These are phyloP conservation scores for Agriopis aurantiaria DNA, from an alignment of 2,888 invertebrate genomes.

Conservation along the genomic window DNA sequence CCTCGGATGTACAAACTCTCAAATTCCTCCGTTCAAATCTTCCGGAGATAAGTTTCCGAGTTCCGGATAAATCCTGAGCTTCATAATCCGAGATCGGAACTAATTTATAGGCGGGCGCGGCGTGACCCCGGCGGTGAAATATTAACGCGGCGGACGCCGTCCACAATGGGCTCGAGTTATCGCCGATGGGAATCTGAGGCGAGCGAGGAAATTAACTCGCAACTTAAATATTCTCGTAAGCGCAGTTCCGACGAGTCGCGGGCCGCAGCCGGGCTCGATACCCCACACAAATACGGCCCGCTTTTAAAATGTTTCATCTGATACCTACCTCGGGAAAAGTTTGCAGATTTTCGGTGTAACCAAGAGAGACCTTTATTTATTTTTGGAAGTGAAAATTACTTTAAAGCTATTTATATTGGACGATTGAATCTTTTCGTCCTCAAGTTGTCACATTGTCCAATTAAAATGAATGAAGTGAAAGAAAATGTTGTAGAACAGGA, in stretches of 20 bases:
- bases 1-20: slow-evolving; percentile 49
- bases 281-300: slow-evolving; percentile 13
- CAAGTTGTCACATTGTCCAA: background rate
- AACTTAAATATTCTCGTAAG: slow-evolving; percentile 44
- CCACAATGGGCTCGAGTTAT: slow-evolving; percentile 57
- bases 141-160: slow-evolving; percentile 52
- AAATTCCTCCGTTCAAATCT: slow-evolving; percentile 50
- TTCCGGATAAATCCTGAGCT: slow-evolving; percentile 50
- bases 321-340: slow-evolving; percentile 6
- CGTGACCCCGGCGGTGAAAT: slow-evolving; percentile 61
- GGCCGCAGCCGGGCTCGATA: slow-evolving; percentile 15
- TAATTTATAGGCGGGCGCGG: slow-evolving; percentile 48
- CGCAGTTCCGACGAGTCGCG: slow-evolving; percentile 35
- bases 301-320: slow-evolving; percentile 24
- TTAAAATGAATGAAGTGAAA: background rate
- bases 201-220: slow-evolving; percentile 43
- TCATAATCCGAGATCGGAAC: slow-evolving; percentile 51
- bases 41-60: slow-evolving; percentile 50
- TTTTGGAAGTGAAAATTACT: background rate
- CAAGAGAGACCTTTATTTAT: slow-evolving; percentile 1
- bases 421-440: background rate
- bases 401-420: background rate
- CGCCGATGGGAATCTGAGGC: slow-evolving; percentile 51
- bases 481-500: background rate
- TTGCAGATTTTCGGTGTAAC: background rate